phyloP scores from a whole-genome alignment of 1,140 invertebrate species.

The Drosophila elegans region DNA sequence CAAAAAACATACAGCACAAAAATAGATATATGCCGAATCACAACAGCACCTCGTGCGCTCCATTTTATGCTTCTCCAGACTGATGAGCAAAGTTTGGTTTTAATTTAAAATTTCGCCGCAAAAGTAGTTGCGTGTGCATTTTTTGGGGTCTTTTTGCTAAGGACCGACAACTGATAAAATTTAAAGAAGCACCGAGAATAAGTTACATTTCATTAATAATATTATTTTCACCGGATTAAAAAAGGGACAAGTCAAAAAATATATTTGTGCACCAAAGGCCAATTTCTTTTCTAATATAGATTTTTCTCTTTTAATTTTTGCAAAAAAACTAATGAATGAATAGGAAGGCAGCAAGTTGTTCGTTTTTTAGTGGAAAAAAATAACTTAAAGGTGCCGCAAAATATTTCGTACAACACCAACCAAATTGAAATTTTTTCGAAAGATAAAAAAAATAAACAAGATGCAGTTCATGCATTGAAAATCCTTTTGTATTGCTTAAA shows the following conservation, averaged over 20 bases:
- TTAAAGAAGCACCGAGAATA: not conserved
- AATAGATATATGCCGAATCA: slow-evolving; percentile 50
- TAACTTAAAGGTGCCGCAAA: slow-evolving; percentile 7
- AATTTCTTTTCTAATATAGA: too few relatives aligned
- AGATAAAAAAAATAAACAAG: slow-evolving; percentile 15
- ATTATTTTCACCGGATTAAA: not conserved
- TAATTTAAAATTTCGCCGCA: slow-evolving; percentile 56
- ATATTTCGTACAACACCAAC: not conserved
- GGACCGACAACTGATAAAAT: not conserved
- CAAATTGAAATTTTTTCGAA: slow-evolving; percentile 23
- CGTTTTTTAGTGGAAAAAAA: not conserved
- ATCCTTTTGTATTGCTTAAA: slow-evolving; percentile 67
- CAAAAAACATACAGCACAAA: slow-evolving; percentile 29
- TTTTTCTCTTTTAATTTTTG: too few relatives aligned
- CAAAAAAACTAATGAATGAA: too few relatives aligned
- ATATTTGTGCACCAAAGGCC: not conserved
- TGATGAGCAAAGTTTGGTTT: slow-evolving; percentile 74
- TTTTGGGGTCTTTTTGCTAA: not conserved
- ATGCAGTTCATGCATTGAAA: slow-evolving; percentile 48
- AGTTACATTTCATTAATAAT: not conserved
- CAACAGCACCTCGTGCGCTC: slow-evolving; percentile 37
- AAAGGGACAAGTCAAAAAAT: not conserved
- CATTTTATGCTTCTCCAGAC: slow-evolving; percentile 9
- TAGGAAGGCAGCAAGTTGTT: too few relatives aligned
- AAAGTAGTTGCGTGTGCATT: slow-evolving; percentile 1